Conservation (phyloP, 2,888 invertebrate genomes). For the Trichacis sp. region DNA sequence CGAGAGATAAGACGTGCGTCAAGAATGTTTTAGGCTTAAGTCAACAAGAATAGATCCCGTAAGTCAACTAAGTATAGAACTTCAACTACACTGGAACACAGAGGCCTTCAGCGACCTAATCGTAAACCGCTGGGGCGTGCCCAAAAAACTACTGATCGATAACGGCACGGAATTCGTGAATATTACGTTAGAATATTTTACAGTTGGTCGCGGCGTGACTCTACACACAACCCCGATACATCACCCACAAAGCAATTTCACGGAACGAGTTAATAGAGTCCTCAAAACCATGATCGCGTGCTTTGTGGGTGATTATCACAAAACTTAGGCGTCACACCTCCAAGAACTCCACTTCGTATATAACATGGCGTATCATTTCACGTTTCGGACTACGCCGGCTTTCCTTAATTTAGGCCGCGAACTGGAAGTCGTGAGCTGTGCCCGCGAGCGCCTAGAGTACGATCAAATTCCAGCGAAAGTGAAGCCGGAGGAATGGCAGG, state of each 20-base stretch:
- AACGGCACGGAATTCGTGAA: conserved; percentile 44
- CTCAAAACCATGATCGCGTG: conserved; percentile 1
- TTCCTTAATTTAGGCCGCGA: conserved; percentile 4
- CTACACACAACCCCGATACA: conserved; percentile 6
- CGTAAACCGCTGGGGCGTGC: conserved; percentile 39
- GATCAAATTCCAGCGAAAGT: too few species aligned
- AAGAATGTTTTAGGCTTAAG: too few species aligned
- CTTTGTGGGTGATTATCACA: background rate
- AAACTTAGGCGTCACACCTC: background rate
- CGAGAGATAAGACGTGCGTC: too few species aligned
- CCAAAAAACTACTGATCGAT: conserved; percentile 39
- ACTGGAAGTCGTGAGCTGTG: background rate
- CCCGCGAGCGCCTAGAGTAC: too few species aligned
- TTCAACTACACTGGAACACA: too few species aligned
- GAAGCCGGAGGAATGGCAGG: too few species aligned
- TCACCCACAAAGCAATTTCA: conserved; percentile 5
- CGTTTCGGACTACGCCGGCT: background rate
- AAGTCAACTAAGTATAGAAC: too few species aligned
- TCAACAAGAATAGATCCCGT: too few species aligned
- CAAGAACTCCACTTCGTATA: conserved; percentile 3
- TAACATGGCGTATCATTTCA: background rate
- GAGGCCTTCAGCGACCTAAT: conserved; percentile 29
- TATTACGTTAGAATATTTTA: background rate
- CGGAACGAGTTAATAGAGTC: conserved; percentile 10
- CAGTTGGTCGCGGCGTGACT: background rate